These are phyloP conservation scores for Marisa cornuarietis DNA, from an alignment of 1,140 invertebrate species.

Conservation along the genomic window DNA sequence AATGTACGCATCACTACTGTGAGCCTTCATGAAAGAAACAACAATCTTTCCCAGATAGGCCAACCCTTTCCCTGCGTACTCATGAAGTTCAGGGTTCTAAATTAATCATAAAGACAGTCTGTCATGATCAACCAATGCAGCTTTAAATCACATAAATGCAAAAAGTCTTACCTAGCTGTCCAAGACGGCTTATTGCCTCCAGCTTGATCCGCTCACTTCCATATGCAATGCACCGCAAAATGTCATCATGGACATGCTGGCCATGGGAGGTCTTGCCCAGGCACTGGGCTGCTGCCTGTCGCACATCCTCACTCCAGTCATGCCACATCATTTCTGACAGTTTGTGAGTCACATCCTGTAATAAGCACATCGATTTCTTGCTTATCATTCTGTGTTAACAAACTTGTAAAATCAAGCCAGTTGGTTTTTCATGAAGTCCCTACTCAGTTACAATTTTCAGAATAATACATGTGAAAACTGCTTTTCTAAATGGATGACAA, in stretches of 20 bases:
- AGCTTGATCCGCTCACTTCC: constrained; percentile 51
- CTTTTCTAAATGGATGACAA: no score
- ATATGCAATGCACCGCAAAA: constrained; percentile 46
- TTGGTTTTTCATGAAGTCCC: no score
- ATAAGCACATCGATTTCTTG: background rate
- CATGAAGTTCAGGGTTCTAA: no score
- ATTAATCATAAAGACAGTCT: background rate
- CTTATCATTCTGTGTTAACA: no score
- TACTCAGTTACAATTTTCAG: no score
- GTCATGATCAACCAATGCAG: background rate
- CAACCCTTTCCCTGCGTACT: no score
- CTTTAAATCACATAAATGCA: background rate
- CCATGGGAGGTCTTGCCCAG: constrained; percentile 64
- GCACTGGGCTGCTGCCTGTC: constrained; percentile 60
- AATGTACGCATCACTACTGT: no score
- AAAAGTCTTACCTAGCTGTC: constrained; percentile 56
- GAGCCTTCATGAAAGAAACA: no score
- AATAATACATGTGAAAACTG: no score
- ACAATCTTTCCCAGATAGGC: no score
- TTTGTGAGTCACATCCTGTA: constrained; percentile 61
- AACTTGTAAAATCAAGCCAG: no score
- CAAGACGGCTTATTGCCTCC: constrained; percentile 61
- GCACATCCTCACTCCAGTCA: constrained; percentile 63
- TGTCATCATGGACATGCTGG: constrained; percentile 60
- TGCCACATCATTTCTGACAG: constrained; percentile 64